Evolutionary conservation across 2,113 vertebrate genomes (phyloP).

Genomic region (Mobula birostris): DNA sequence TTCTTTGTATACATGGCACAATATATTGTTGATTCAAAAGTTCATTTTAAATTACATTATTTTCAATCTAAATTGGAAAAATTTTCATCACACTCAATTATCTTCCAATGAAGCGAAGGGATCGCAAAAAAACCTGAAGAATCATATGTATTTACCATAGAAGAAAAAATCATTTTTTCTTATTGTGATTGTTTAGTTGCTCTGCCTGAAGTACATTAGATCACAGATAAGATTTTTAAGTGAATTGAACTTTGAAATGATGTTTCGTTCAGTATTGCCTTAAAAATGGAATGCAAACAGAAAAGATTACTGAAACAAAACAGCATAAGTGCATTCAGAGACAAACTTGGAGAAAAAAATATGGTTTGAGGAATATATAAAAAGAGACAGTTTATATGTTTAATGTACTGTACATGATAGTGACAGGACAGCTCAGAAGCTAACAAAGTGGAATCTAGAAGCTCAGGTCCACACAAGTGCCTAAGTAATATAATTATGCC

Average conservation of each 20-base stretch:
- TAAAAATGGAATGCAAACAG: neutral
- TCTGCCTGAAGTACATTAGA: neutral
- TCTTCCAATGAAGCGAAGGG: neutral
- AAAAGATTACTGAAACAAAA: neutral
- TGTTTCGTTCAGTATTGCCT: neutral
- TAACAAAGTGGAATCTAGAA: neutral
- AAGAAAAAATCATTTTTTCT: neutral
- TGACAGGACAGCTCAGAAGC: neutral
- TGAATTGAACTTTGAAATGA: neutral
- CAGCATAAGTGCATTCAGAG: neutral
- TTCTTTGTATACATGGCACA: neutral
- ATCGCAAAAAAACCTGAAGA: neutral
- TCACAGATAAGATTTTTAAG: neutral
- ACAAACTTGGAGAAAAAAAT: neutral
- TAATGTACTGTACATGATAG: neutral
- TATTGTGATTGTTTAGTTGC: neutral
- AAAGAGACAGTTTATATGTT: neutral
- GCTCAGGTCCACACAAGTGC: neutral
- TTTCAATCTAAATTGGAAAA: neutral
- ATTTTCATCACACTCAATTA: neutral
- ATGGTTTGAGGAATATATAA: neutral
- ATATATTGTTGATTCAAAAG: neutral
- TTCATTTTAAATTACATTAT: neutral
- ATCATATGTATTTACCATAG: neutral
- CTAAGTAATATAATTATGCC: neutral